Conservation (phyloP, 2,888 invertebrate genomes). For the Octonoba sinensis region DNA sequence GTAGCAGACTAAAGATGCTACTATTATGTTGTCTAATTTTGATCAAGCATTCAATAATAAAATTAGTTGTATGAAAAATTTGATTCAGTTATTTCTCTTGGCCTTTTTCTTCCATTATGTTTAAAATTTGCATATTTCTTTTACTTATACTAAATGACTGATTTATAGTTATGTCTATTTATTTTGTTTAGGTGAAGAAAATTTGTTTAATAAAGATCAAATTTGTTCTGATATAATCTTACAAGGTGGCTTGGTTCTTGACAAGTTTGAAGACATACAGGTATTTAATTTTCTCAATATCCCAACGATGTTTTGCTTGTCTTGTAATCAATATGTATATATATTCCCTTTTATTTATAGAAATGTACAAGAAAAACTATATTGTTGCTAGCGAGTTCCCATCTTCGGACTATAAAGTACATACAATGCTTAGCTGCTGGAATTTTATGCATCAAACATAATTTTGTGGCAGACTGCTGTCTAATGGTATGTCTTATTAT, state of each 20-base stretch:
- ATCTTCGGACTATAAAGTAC: slow-evolving; percentile 71
- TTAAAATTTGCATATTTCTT: no score
- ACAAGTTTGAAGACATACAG: slow-evolving; percentile 65
- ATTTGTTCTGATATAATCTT: slow-evolving; percentile 68
- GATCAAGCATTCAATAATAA: no score
- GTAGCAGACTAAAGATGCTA: no score
- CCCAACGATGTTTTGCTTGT: neutral
- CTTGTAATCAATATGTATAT: neutral
- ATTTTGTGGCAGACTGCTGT: slow-evolving; percentile 80
- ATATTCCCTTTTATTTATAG: slow-evolving; percentile 33
- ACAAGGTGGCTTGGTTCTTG: slow-evolving; percentile 69
- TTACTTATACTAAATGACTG: no score
- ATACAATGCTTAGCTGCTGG: slow-evolving; percentile 70
- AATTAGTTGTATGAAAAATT: no score
- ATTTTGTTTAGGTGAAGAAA: slow-evolving; percentile 30
- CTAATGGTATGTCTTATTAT: slow-evolving; percentile 69
- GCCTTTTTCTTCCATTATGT: no score
- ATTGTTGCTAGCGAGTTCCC: slow-evolving; percentile 69
- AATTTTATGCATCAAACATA: slow-evolving; percentile 73
- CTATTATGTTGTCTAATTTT: no score
- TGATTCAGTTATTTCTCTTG: no score
- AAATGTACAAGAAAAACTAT: slow-evolving; percentile 64
- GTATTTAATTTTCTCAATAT: slow-evolving; percentile 29
- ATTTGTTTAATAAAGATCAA: slow-evolving; percentile 69
- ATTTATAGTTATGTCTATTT: neutral